Evolutionary conservation across 2,888 invertebrate genomes (phyloP), one percentile per base, ranked within the genome.

Genomic region (Quadroppia sp.): DNA sequence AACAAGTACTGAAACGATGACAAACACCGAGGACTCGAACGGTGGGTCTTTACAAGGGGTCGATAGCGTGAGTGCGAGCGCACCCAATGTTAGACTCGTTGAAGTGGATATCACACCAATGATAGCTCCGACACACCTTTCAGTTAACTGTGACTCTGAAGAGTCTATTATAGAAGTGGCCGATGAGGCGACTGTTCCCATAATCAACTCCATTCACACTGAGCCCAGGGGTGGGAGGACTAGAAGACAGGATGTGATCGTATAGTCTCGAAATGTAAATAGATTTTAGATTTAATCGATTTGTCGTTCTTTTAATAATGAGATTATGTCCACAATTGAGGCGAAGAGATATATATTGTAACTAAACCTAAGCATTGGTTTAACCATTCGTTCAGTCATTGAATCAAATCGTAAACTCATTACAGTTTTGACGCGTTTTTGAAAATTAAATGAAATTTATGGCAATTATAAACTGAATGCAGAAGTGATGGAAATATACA

Each of bases 131-230:
- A 59, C 69, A 25, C 61, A 61, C 25, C 61, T 70, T 11, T 75
- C 75, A 2, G 73, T 75, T n/a, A 75, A 75, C 28, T 75, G 75
- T 71, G 75, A 75, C 28, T 61, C 67, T 53, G 67, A 72, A 42
- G 67, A 67, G 23, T 36, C 67, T 17, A n/a, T 67, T 15, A 36
- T 67, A 4, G 67, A 67, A 42, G 23, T 42, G 11, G 67, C 67
- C 2, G 67, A 67, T 25, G 67, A 67, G 9, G 61, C 40, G 7
- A 9, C 67, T 20, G 67, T 36, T 20, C 36, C 42, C 2, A 42
- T 6, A 2, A 20, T 67, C 9, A 67, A 1, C 32, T 9, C 11
- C 20, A 11, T 42, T 36, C 67, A 67, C 17, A 25, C 23, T 3
- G 67, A 67, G 6, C 20, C 67, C 13, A 67, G 15, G 13, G 40